Conservation (phyloP, 2,113 vertebrate species). For the Pelobates fuscus region DNA sequence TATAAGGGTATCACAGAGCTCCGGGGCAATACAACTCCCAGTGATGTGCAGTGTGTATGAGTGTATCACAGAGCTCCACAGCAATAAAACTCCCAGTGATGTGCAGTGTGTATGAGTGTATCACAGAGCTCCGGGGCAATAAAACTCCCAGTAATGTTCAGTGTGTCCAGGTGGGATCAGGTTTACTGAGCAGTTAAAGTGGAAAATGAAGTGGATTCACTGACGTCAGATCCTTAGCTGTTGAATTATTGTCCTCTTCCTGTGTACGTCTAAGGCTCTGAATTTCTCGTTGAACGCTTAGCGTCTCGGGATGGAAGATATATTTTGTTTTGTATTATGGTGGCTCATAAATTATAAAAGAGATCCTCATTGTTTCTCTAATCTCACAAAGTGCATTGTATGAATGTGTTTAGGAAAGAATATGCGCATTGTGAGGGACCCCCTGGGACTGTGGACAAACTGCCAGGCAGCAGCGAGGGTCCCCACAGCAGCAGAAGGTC, state of each 20-base stretch:
- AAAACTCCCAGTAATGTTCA: no score
- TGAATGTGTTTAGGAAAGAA: not conserved
- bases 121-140: no score
- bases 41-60: no score
- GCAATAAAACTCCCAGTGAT: no score
- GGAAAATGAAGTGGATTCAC: not conserved
- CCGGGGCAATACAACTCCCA: not conserved
- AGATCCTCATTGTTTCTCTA: not conserved
- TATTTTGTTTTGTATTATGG: constrained; percentile 14
- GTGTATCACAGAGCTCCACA: no score
- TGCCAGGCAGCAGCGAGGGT: not conserved
- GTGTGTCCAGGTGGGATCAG: no score
- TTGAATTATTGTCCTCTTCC: not conserved
- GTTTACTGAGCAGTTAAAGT: no score
- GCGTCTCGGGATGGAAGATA: not conserved
- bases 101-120: no score
- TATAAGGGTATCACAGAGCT: no score
- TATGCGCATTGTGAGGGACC: not conserved
- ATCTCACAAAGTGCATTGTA: not conserved
- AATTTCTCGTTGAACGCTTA: no score
- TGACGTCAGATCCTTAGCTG: not conserved
- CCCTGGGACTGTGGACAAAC: not conserved
- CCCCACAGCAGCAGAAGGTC: constrained; percentile 9
- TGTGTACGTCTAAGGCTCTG: not conserved
- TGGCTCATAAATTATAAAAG: constrained; percentile 29